A percentile compares a stretch with the other conserved stretches of the same genome.
These are phyloP conservation scores for Eurystomus gularis DNA, from an alignment of 2,113 vertebrate species.

Conservation along the genomic window DNA sequence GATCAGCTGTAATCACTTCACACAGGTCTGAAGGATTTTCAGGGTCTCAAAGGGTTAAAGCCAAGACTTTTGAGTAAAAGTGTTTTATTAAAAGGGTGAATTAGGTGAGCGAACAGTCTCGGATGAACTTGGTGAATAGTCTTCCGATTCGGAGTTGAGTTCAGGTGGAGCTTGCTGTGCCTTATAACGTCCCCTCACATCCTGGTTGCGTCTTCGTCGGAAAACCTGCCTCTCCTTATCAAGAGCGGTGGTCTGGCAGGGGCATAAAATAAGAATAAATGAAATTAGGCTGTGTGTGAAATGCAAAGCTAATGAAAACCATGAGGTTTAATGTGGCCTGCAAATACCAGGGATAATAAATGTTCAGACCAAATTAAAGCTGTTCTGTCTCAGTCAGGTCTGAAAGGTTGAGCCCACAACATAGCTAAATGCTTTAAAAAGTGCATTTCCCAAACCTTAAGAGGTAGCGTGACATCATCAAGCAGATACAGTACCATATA, in stretches of 20 bases:
- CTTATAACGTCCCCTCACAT: conserved; percentile 82
- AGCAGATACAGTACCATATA: conserved; percentile 64
- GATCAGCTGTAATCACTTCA: conserved; percentile 67
- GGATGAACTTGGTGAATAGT: conserved; percentile 90
- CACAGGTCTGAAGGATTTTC: conserved; percentile 64
- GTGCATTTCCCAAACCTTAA: conserved; percentile 40
- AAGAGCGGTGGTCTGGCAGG: conserved; percentile 97
- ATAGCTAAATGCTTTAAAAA: conserved; percentile 41
- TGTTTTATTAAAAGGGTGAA: conserved; percentile 90
- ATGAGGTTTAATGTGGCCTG: conserved; percentile 19
- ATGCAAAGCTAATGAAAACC: conserved; percentile 56
- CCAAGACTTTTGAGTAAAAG: conserved; percentile 74
- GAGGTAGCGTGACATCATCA: conserved; percentile 53
- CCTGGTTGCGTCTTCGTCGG: conserved; percentile 94
- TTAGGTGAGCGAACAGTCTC: conserved; percentile 93
- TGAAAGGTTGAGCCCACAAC: conserved; percentile 54
- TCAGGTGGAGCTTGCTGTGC: conserved; percentile 82
- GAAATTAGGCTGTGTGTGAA: conserved; percentile 78
- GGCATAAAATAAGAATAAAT: conserved; percentile 84
- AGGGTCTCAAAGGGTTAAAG: conserved; percentile 83
- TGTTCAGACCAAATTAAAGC: conserved; percentile 46
- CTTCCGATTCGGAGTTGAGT: conserved; percentile 92
- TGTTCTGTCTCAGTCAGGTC: conserved; percentile 23
- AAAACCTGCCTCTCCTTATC: conserved; percentile 99
- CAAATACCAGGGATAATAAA: conserved; percentile 50